phyloP scores from a whole-genome alignment of 2,113 vertebrate species.

The Rhabdornis inornatus region DNA sequence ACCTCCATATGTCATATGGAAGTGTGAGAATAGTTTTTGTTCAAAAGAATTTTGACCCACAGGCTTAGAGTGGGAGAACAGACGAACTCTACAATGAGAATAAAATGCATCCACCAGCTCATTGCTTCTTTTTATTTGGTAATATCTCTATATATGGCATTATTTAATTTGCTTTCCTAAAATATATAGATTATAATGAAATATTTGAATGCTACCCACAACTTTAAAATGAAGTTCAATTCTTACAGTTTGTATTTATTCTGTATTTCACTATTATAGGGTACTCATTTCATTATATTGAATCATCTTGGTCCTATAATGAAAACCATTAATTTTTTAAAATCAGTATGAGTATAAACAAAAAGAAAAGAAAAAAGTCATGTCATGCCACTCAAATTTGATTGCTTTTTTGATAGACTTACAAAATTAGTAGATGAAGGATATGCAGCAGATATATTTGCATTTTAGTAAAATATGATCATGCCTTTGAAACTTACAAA shows the following conservation, averaged over 20 bases:
- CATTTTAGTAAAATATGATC: constrained; percentile 10
- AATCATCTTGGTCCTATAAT: neutral
- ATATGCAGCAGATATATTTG: neutral
- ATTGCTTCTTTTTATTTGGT: neutral
- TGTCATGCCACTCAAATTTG: constrained; percentile 26
- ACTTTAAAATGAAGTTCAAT: neutral
- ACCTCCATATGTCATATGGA: neutral
- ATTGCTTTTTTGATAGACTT: constrained; percentile 49
- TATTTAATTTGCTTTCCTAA: neutral
- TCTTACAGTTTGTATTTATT: neutral
- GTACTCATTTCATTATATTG: neutral
- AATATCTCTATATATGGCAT: neutral
- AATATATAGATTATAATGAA: neutral
- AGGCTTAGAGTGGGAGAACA: neutral
- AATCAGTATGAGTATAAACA: constrained; percentile 27
- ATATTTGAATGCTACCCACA: neutral
- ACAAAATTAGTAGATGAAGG: constrained; percentile 29
- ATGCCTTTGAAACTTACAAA: constrained; percentile 1
- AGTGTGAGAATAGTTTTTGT: neutral
- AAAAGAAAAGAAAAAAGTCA: neutral
- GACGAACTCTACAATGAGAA: neutral
- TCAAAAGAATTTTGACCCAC: neutral
- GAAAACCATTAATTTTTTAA: constrained; percentile 43
- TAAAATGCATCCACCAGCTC: neutral
- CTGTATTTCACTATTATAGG: constrained; percentile 13